phyloP scores from a whole-genome alignment of 2,888 invertebrate genomes.

The Odontocolon sp. region DNA sequence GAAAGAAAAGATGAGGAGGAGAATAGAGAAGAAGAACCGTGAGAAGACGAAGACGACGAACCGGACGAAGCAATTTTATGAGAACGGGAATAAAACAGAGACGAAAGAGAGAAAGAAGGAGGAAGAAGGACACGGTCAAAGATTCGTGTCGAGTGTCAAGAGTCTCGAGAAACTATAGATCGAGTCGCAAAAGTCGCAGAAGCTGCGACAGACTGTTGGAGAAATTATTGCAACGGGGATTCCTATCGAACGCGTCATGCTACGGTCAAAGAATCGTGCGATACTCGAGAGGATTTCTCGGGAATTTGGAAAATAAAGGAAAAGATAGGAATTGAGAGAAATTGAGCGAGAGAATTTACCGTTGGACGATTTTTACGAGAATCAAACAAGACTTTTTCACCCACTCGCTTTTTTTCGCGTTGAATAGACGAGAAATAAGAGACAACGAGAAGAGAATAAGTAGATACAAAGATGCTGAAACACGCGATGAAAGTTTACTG shows the following conservation, averaged over 20 bases:
- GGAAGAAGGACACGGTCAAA: not conserved
- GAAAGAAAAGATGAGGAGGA: not conserved
- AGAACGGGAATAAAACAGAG: not conserved
- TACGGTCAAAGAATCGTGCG: not conserved
- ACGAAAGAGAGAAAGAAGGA: not conserved
- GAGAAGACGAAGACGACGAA: not conserved
- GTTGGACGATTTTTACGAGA: too few species aligned
- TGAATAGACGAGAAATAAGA: conserved; percentile 3
- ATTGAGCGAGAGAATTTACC: too few species aligned
- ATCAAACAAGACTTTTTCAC: too few species aligned
- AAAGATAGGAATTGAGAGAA: not conserved
- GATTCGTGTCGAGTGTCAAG: not conserved
- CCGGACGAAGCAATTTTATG: conserved; percentile 34
- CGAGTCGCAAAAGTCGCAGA: not conserved
- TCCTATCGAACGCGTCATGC: not conserved
- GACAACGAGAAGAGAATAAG: too few species aligned
- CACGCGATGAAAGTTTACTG: too few species aligned
- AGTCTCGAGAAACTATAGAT: too few species aligned
- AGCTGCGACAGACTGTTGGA: conserved; percentile 31
- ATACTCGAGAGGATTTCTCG: not conserved
- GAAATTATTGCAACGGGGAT: conserved; percentile 24
- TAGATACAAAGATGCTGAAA: too few species aligned
- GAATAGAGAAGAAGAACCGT: conserved; percentile 32
- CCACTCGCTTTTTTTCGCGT: not conserved
- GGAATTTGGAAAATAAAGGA: not conserved